Evolutionary conservation across 2,113 vertebrate species (phyloP), one percentile per base, ranked within the genome.

Genomic region (Boleophthalmus pectinirostris): DNA sequence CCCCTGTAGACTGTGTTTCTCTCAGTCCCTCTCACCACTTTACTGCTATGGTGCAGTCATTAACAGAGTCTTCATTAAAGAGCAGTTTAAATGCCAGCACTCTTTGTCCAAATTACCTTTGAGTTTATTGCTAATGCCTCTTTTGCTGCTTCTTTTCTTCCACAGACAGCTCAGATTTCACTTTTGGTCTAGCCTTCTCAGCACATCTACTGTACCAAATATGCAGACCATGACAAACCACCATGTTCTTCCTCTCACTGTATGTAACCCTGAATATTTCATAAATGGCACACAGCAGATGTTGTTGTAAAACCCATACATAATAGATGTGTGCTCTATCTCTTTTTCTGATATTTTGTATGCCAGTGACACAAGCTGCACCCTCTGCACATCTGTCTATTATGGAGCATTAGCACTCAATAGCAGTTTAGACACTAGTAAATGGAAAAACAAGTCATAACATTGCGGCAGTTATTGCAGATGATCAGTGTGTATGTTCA

Each of bases 201-300:
- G 84, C 79, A 78, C 58, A 82, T 73, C 68, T 61, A 78, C 79
- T 69, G 80, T 85, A 77, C 18, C 13, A 79, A 82, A 84, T 75
- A 66, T 57, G 71, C 70, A 73, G 68, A 23, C 58, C 85, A 78
- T 77, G 83, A 86, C 79, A 77, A 82, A 81, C 79, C 73, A 57
- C 67, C 54, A 46, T 23, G 5, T 84, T 76, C 71, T 72, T 64
- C 71, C 8, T 51, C 47, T 67, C 80, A 74, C 75, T 60, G 68
- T 51, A 45, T 87, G 81, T 79, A 65, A 73, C 70, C 67, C 79
- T 92, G 85, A 84, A 92, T 91, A 88, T 91, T 90, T 92, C 79
- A 91, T 89, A 73, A 83, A 81, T 56, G 60, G 68, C 77, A 72
- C 80, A 11, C 63, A 78, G 80, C 84, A 89, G 88, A 89, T 89